Conservation (phyloP, 2,888 invertebrate species). For the Tryphoninae sp. region DNA sequence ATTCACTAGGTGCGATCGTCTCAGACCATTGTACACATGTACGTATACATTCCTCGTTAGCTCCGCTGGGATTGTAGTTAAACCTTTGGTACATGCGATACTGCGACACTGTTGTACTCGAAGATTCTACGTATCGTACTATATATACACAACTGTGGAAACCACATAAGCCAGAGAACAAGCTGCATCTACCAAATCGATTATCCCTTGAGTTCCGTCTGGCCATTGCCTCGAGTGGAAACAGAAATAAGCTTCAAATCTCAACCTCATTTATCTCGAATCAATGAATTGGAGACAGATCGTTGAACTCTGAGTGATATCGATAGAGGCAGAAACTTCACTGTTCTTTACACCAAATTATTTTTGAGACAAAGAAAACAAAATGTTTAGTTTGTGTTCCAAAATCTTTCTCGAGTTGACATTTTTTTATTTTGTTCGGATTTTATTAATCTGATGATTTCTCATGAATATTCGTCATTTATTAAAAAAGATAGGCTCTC, state of each 20-base stretch:
- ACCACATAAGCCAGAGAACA: not conserved
- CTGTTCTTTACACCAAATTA: no score
- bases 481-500: no score
- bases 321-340: no score
- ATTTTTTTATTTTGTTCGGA: not conserved
- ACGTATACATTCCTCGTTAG: constrained; percentile 64
- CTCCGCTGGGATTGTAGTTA: constrained; percentile 63
- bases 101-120: not conserved
- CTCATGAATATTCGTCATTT: not conserved
- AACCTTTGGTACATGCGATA: constrained; percentile 38
- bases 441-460: not conserved
- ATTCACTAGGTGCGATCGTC: constrained; percentile 65
- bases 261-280: no score
- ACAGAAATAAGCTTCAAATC: no score
- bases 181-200: not conserved
- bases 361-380: no score
- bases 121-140: not conserved
- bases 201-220: no score
- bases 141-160: not conserved
- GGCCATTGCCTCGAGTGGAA: no score
- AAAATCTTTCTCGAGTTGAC: no score
- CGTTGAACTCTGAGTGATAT: no score
- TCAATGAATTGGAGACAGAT: no score
- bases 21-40: constrained; percentile 12
- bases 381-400: no score